These are phyloP conservation scores for Holocentrus rufus DNA, from an alignment of 2,797 vertebrate species.

Conservation along the genomic window DNA sequence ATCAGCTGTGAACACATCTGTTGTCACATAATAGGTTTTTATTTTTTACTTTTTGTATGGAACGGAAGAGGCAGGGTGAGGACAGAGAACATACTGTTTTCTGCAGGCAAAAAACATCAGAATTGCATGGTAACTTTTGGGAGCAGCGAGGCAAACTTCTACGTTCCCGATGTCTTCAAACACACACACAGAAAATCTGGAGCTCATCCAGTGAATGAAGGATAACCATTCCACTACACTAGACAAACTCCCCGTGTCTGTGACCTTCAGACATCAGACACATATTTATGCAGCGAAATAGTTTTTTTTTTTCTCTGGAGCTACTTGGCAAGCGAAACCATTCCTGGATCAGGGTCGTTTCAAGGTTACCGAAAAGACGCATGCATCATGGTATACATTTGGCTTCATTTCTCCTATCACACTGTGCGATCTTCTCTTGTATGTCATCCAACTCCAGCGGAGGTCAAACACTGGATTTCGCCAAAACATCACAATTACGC, in stretches of 20 bases:
- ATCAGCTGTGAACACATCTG: constrained; percentile 73
- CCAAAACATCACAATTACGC: neutral
- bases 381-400: neutral
- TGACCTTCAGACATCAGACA: constrained; percentile 53
- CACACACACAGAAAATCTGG: constrained; percentile 31
- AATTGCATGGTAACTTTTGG: constrained; percentile 1
- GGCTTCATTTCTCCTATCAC: constrained; percentile 7
- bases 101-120: neutral
- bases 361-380: constrained; percentile 26
- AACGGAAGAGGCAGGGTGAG: constrained; percentile 7
- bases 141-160: constrained; percentile 12
- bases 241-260: constrained; percentile 30
- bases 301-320: constrained; percentile 4
- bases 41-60: constrained; percentile 39
- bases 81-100: constrained; percentile 19
- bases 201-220: constrained; percentile 47
- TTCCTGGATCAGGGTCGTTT: constrained; percentile 18
- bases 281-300: constrained; percentile 21
- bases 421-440: neutral
- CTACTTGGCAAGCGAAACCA: constrained; percentile 19
- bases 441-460: neutral
- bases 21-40: constrained; percentile 31
- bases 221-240: constrained; percentile 37
- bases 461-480: constrained; percentile 16
- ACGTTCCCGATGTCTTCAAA: constrained; percentile 29